Percentiles rank a stretch among this genome's conserved stretches.
These are phyloP conservation scores for Pinna nobilis DNA, from an alignment of 1,140 invertebrate species.

Conservation along the genomic window DNA sequence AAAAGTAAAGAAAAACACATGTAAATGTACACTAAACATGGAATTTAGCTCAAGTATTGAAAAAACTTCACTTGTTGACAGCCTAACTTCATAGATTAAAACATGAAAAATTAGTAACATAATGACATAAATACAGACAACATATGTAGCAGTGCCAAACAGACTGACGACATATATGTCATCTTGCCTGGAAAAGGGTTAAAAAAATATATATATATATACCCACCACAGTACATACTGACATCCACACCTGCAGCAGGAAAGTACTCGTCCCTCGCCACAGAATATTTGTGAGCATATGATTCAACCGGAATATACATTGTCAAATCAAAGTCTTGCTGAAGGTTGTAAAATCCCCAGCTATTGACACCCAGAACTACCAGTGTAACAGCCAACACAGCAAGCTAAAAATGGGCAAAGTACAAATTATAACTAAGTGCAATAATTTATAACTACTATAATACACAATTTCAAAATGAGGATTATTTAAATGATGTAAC, in stretches of 20 bases:
- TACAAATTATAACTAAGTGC: not conserved
- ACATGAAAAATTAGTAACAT: too few species aligned
- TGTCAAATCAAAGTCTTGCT: conserved; percentile 85
- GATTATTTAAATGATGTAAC: too few species aligned
- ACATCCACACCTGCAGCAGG: conserved; percentile 81
- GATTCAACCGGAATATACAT: conserved; percentile 86
- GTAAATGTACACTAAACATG: too few species aligned
- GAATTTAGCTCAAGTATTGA: not conserved
- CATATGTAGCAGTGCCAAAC: too few species aligned
- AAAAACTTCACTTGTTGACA: not conserved
- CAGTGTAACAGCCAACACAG: conserved; percentile 79
- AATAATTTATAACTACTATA: not conserved
- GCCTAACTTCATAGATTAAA: too few species aligned
- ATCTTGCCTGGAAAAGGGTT: too few species aligned
- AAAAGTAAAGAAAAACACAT: not conserved
- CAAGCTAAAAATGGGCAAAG: conserved; percentile 62
- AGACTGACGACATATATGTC: too few species aligned
- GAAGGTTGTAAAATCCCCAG: conserved; percentile 79
- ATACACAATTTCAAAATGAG: too few species aligned
- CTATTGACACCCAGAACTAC: conserved; percentile 79
- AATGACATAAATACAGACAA: too few species aligned
- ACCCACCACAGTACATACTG: conserved; percentile 81
- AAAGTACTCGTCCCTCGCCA: conserved; percentile 78
- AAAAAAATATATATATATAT: not conserved
- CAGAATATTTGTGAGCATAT: conserved; percentile 82